phyloP scores from a whole-genome alignment of 2,113 vertebrate species.

The Solea solea region DNA sequence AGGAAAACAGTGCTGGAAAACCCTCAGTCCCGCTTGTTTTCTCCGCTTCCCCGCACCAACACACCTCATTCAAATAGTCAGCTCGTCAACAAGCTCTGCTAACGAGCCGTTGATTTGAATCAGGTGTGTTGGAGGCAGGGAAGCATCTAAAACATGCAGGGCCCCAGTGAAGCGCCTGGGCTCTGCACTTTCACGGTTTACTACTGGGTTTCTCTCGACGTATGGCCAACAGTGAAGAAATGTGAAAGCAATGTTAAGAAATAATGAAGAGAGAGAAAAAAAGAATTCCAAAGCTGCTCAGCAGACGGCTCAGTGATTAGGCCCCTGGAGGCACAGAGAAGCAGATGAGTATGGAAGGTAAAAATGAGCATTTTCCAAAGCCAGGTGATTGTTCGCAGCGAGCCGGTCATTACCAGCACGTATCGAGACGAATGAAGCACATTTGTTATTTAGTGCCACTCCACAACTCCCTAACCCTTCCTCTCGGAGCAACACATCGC shows the following conservation, averaged over 20 bases:
- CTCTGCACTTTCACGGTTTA: constrained; percentile 34
- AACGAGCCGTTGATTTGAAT: too few relatives aligned
- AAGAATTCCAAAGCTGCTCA: constrained; percentile 48
- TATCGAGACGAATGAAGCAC: constrained; percentile 33
- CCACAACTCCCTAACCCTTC: constrained; percentile 22
- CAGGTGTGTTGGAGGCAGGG: too few relatives aligned
- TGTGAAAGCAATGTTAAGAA: constrained; percentile 38
- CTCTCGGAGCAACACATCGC: constrained; percentile 24
- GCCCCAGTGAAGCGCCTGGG: neutral
- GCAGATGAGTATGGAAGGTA: constrained; percentile 39
- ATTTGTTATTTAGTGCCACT: constrained; percentile 56
- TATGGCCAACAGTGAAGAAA: neutral
- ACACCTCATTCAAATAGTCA: too few relatives aligned
- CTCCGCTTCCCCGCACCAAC: too few relatives aligned
- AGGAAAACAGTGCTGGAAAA: too few relatives aligned
- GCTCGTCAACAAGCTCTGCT: too few relatives aligned
- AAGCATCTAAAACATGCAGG: too few relatives aligned
- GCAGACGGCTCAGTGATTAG: constrained; percentile 30
- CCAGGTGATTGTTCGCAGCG: constrained; percentile 47
- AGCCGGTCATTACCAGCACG: constrained; percentile 42
- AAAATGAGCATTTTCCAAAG: constrained; percentile 45
- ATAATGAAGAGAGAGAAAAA: constrained; percentile 16
- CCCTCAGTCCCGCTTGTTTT: too few relatives aligned
- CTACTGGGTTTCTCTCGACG: constrained; percentile 8
- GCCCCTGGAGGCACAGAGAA: constrained; percentile 20